These are phyloP conservation scores for Epicauta chinensis DNA, from an alignment of 1,140 invertebrate species.

Conservation along the genomic window DNA sequence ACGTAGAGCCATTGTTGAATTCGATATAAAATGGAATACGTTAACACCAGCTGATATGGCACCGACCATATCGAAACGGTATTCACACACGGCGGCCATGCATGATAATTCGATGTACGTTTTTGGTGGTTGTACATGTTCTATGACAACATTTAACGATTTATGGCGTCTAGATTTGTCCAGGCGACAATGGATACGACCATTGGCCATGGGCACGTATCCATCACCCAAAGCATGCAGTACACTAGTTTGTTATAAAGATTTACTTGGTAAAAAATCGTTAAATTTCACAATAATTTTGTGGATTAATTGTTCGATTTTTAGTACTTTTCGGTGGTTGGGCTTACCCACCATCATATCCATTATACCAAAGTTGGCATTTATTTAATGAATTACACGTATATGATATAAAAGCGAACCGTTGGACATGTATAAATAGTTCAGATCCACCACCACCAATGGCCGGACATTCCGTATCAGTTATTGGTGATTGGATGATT, in stretches of 20 bases:
- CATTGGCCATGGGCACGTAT: constrained; percentile 78
- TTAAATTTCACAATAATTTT: neutral
- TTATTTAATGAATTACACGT: constrained; percentile 91
- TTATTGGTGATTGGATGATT: constrained; percentile 82
- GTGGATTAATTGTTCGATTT: neutral
- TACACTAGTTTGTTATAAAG: constrained; percentile 79
- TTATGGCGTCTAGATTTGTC: constrained; percentile 90
- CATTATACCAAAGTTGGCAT: constrained; percentile 80
- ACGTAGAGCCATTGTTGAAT: constrained; percentile 58
- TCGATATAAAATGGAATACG: constrained; percentile 63
- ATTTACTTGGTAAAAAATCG: constrained; percentile 45
- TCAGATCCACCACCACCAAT: constrained; percentile 64
- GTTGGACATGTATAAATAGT: constrained; percentile 71
- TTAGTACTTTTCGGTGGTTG: constrained; percentile 92
- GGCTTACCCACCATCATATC: constrained; percentile 88
- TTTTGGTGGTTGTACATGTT: constrained; percentile 93
- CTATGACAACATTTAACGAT: constrained; percentile 95
- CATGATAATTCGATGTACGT: constrained; percentile 84
- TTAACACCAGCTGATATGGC: constrained; percentile 48
- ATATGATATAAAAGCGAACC: constrained; percentile 76
- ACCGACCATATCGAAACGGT: constrained; percentile 77
- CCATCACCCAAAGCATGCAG: constrained; percentile 95
- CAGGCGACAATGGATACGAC: constrained; percentile 73
- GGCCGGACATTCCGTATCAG: constrained; percentile 88
- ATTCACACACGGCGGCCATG: constrained; percentile 85